phyloP scores from a whole-genome alignment of 1,140 invertebrate genomes.

The Drosophila sp. region DNA sequence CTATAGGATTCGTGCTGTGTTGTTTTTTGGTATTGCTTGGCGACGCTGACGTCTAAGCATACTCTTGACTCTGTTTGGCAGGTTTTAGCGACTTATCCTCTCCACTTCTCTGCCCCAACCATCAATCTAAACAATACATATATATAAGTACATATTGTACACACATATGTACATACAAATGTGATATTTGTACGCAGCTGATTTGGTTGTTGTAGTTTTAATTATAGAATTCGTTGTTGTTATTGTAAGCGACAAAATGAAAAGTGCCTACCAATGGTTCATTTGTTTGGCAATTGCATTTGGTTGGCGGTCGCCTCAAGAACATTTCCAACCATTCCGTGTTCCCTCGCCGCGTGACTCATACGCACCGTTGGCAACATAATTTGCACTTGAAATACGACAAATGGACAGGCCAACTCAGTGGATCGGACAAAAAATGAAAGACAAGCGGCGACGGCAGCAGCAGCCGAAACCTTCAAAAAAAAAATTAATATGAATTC shows the following conservation, averaged over 20 bases:
- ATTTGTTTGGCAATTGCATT: conserved; percentile 54
- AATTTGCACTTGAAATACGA: conserved; percentile 27
- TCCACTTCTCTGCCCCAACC: conserved; percentile 4
- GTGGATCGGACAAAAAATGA: conserved; percentile 12
- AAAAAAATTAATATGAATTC: conserved; percentile 35
- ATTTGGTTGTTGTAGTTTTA: conserved; percentile 73
- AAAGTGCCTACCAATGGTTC: conserved; percentile 42
- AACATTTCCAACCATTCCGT: conserved; percentile 30
- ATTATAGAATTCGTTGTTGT: conserved; percentile 49
- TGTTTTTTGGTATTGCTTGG: conserved; percentile 49
- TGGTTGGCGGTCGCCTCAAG: conserved; percentile 34
- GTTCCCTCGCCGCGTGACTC: conserved; percentile 38
- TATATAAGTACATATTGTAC: not conserved
- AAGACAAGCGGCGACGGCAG: not conserved
- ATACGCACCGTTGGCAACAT: conserved; percentile 39
- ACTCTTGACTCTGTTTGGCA: conserved; percentile 67
- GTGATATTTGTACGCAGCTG: conserved; percentile 74
- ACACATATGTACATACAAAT: conserved; percentile 5
- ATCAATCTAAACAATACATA: not conserved
- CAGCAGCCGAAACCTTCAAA: conserved; percentile 23
- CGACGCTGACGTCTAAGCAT: conserved; percentile 41
- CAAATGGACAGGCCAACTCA: conserved; percentile 11
- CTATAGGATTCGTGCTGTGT: conserved; percentile 60
- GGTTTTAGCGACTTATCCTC: conserved; percentile 45
- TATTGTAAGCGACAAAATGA: conserved; percentile 41